Evolutionary conservation across 2,888 invertebrate genomes (phyloP).

Genomic region (Tubulanus polymorphus): DNA sequence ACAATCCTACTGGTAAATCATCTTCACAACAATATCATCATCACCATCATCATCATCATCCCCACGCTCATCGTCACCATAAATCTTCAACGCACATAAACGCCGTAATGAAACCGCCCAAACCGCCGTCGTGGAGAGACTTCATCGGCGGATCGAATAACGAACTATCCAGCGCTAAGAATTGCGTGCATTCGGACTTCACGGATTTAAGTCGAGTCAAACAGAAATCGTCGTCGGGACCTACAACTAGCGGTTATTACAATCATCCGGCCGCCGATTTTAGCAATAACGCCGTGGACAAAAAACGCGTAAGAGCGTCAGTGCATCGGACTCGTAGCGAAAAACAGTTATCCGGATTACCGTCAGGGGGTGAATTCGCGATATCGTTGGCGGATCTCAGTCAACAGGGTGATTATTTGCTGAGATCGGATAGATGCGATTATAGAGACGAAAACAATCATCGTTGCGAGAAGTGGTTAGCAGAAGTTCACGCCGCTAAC

Average conservation of each 20-base stretch:
- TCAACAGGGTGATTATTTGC: conserved; percentile 29
- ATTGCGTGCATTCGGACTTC: neutral
- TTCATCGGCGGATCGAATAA: conserved; percentile 25
- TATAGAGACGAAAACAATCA: conserved; percentile 38
- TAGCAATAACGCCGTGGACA: too few species aligned
- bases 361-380: conserved; percentile 29
- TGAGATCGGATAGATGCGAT: conserved; percentile 25
- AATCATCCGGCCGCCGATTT: neutral
- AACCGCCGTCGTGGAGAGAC: conserved; percentile 43
- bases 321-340: conserved; percentile 44
- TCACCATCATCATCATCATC: too few species aligned
- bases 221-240: neutral
- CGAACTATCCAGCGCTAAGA: conserved; percentile 8
- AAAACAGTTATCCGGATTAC: conserved; percentile 36
- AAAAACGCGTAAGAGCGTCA: conserved; percentile 32
- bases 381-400: conserved; percentile 35
- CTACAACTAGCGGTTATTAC: neutral
- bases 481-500: conserved; percentile 36
- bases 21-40: too few species aligned
- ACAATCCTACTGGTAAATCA: too few species aligned
- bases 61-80: too few species aligned
- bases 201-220: neutral
- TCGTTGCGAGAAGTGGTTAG: conserved; percentile 42
- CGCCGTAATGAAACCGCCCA: conserved; percentile 30
- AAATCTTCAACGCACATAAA: too few species aligned